Base-by-base conservation (phyloP, 1,140 invertebrate species). In the Paraescarpia echinospica region DNA sequence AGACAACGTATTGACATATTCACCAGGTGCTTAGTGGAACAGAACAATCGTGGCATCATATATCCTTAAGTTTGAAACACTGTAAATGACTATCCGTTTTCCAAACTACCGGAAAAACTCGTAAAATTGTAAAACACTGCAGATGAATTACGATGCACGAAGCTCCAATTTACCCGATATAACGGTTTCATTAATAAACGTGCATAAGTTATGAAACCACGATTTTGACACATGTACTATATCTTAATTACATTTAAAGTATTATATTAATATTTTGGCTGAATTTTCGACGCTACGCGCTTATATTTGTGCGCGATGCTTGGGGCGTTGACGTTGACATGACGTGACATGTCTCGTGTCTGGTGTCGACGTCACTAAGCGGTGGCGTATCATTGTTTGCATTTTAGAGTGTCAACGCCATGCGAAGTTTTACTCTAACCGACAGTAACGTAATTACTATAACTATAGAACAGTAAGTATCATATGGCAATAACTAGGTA, bases 291-390 rank as follows among this genome's bases (percentile, higher is more conserved):
- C 59, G 59, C 4, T 77, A 27, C 59, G 59, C 22, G 22, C 27
- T 77, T 77, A 77, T 77, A 77, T 31, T 31, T 77, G 59, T 77
- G 27, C 59, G 59, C 2, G 59, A 77, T 77, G 59, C 59, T 77
- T 31, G 59, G 59, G 59, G 59, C 59, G 59, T 77, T 77, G 59
- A 77, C 59, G 59, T 77, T 77, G 59, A 77, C 59, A 77, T 77
- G 59, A 77, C 59, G 59, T 77, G 59, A 77, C 59, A 77, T 77
- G 59, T 77, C 59, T 77, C 59, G 59, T 77, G 59, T 77, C 59
- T 77, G 8, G 59, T 77, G 59, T 77, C 59, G 59, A 77, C 59
- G 59, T 77, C 59, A 77, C 59, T 77, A 77, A 77, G 59, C 14
- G 27, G 59, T 77, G 59, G 59, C 59, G 59, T 77, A 77, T 77